Percentiles rank a stretch among this genome's conserved stretches.
Conservation (phyloP, 2,113 vertebrate genomes). For the Ciconia maguari region DNA sequence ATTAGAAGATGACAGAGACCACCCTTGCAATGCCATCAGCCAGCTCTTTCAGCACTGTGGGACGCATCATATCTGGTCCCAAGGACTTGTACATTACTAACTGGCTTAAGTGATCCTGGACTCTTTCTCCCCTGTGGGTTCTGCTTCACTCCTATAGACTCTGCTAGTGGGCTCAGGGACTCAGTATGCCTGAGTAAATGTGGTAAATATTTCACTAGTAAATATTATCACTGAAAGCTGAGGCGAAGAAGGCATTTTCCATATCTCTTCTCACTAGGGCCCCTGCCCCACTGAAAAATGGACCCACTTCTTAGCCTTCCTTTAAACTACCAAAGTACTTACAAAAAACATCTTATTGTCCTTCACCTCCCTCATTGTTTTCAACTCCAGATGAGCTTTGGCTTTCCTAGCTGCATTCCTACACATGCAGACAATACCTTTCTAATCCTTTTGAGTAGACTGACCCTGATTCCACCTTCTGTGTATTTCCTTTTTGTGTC, state of each 20-base stretch:
- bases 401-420: not conserved
- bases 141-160: not conserved
- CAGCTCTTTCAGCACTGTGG: not conserved
- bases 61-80: not conserved
- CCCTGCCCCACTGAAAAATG: not conserved
- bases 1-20: not conserved
- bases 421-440: not conserved
- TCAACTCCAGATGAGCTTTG: not conserved
- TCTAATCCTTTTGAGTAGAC: not conserved
- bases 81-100: not conserved
- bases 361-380: not conserved
- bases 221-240: not conserved
- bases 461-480: not conserved
- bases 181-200: not conserved
- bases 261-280: not conserved
- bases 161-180: not conserved
- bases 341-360: not conserved
- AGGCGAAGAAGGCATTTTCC: not conserved
- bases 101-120: not conserved
- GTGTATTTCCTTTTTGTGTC: not conserved
- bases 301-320: not conserved
- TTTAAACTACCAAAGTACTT: not conserved
- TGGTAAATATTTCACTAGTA: not conserved
- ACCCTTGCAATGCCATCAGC: not conserved
- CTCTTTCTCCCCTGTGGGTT: not conserved